Evolutionary conservation across 2,113 vertebrate species (phyloP).

Genomic region (Paradoxurus hermaphroditus): DNA sequence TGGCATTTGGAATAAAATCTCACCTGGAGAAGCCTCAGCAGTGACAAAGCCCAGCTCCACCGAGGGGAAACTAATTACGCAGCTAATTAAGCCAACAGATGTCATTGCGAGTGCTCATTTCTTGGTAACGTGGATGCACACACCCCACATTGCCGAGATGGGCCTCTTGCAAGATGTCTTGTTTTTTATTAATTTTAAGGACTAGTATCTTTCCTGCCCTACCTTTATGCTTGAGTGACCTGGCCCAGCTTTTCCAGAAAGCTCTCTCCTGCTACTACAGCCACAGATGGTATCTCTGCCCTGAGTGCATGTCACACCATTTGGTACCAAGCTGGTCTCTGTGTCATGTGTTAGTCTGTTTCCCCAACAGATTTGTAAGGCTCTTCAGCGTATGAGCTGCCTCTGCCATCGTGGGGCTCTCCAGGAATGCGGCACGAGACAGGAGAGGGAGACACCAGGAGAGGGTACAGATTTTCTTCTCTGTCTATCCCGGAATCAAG

Average conservation of each 20-base stretch:
- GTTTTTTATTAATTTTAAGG: not conserved
- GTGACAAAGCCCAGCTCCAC: conserved; percentile 76
- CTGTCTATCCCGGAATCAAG: not conserved
- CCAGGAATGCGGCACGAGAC: fast-evolving
- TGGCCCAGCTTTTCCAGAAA: not conserved
- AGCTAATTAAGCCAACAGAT: conserved; percentile 85
- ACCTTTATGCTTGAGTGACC: not conserved
- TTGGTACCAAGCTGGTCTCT: not conserved
- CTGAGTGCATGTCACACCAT: fast-evolving
- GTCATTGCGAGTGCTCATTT: conserved; percentile 80
- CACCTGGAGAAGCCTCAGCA: conserved; percentile 81
- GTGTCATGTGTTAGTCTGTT: not conserved
- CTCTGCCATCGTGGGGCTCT: fast-evolving
- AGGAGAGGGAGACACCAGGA: fast-evolving
- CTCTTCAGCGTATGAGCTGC: not conserved
- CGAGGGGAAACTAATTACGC: conserved; percentile 81
- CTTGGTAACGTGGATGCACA: conserved; percentile 69
- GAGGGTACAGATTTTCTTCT: fast-evolving
- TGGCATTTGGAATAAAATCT: conserved; percentile 67
- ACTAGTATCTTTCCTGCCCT: not conserved
- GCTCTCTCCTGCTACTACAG: not conserved
- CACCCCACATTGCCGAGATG: conserved; percentile 47
- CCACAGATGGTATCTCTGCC: not conserved
- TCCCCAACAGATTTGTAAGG: not conserved
- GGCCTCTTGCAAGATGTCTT: conserved; percentile 44